A percentile compares a stretch with the other conserved stretches of the same genome.
Conservation (phyloP, 2,113 vertebrate genomes). For the Nettapus auritus region DNA sequence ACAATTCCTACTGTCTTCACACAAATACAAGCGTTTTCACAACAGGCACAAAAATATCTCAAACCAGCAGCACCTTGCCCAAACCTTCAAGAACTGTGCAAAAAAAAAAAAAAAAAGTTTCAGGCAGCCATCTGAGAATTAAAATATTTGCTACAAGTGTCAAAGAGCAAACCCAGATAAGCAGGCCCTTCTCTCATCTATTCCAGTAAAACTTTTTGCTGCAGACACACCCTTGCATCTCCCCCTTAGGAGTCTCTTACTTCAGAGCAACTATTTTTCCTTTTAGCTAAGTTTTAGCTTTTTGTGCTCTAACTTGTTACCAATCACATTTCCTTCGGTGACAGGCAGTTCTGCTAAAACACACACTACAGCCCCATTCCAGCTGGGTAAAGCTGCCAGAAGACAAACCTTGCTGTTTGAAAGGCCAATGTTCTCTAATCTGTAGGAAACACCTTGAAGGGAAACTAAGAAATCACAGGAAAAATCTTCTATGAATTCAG, state of each 20-base stretch:
- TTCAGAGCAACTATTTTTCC: background rate
- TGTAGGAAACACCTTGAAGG: conserved; percentile 68
- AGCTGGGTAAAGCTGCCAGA: background rate
- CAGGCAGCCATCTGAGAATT: background rate
- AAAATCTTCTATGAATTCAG: conserved; percentile 55
- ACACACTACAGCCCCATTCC: background rate
- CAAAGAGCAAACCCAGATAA: background rate
- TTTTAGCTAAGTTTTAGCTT: background rate
- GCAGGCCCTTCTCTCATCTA: background rate
- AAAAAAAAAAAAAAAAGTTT: background rate
- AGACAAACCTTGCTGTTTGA: conserved; percentile 42
- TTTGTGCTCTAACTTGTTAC: background rate
- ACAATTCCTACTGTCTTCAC: background rate
- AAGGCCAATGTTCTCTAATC: background rate
- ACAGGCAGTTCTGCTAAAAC: background rate
- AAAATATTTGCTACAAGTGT: background rate
- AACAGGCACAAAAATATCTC: background rate
- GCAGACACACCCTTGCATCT: background rate
- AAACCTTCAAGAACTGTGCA: background rate
- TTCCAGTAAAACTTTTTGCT: background rate
- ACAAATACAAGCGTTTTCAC: background rate
- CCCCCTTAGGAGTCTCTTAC: background rate
- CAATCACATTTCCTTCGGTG: background rate
- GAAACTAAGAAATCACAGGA: conserved; percentile 70
- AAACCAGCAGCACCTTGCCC: background rate